Conservation (phyloP, 1,140 invertebrate genomes). For the Micrasema minimum region DNA sequence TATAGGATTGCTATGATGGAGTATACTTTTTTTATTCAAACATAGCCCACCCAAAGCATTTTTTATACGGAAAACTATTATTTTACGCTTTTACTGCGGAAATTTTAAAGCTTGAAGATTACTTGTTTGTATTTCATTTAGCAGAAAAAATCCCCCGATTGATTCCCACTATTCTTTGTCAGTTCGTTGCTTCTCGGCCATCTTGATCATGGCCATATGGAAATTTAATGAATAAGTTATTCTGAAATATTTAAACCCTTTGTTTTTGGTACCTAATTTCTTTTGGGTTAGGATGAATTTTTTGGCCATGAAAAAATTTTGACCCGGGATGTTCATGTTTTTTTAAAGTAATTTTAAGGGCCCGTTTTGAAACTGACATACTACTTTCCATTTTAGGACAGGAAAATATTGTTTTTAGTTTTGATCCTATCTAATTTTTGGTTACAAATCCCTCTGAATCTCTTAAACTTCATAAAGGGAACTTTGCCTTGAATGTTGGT, state of each 20-base stretch:
- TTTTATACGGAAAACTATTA: slow-evolving; percentile 54
- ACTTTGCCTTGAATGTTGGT: slow-evolving; percentile 70
- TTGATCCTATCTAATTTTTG: slow-evolving; percentile 83
- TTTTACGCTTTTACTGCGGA: slow-evolving; percentile 66
- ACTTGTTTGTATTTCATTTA: slow-evolving; percentile 78
- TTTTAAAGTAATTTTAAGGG: slow-evolving; percentile 65
- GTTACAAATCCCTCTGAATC: slow-evolving; percentile 67
- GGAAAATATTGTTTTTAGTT: slow-evolving; percentile 71
- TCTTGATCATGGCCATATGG: slow-evolving; percentile 68
- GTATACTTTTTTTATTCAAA: slow-evolving; percentile 46
- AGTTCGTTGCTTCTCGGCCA: slow-evolving; percentile 76
- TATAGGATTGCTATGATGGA: slow-evolving; percentile 43
- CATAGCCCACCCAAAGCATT: slow-evolving; percentile 60
- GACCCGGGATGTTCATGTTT: slow-evolving; percentile 50
- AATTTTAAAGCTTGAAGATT: slow-evolving; percentile 73
- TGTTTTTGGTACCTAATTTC: slow-evolving; percentile 54
- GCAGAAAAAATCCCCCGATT: slow-evolving; percentile 91
- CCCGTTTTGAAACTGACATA: slow-evolving; percentile 84
- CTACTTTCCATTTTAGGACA: slow-evolving; percentile 74
- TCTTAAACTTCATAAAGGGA: slow-evolving; percentile 81
- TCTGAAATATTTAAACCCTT: slow-evolving; percentile 68
- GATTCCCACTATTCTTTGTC: slow-evolving; percentile 89
- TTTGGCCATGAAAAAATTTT: slow-evolving; percentile 3
- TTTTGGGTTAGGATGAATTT: slow-evolving; percentile 26
- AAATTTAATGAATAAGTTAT: slow-evolving; percentile 71